Percentiles rank a stretch among this genome's conserved stretches.
Evolutionary conservation across 1,140 invertebrate species (phyloP).

Genomic region (Ladona fulva): DNA sequence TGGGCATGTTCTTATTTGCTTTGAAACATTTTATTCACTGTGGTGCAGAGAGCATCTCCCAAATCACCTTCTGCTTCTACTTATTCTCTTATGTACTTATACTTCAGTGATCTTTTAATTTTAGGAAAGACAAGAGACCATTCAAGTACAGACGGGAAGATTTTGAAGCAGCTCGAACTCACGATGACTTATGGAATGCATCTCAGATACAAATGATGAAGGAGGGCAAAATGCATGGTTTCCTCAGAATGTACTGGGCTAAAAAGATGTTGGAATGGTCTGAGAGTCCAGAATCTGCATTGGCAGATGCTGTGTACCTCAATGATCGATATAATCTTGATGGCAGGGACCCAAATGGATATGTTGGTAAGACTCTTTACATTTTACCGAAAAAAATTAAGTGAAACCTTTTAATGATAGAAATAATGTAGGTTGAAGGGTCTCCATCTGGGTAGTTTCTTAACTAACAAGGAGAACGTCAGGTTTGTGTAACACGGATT

Average conservation of each 20-base stretch:
- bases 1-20: too few species aligned
- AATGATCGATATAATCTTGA: slow-evolving; percentile 85
- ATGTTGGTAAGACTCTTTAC: slow-evolving; percentile 58
- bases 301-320: slow-evolving; percentile 66
- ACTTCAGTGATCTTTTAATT: slow-evolving; percentile 21
- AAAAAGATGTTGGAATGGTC: slow-evolving; percentile 90
- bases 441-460: not conserved
- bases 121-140: slow-evolving; percentile 63
- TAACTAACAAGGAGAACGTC: not conserved
- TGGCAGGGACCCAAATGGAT: slow-evolving; percentile 83
- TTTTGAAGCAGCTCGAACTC: slow-evolving; percentile 62
- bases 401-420: not conserved
- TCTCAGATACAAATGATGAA: slow-evolving; percentile 70
- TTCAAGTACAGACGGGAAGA: slow-evolving; percentile 66
- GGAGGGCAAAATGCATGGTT: slow-evolving; percentile 87
- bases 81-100: too few species aligned
- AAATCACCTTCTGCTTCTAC: too few species aligned
- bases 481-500: too few species aligned
- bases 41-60: too few species aligned
- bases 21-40: too few species aligned
- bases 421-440: not conserved
- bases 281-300: slow-evolving; percentile 61
- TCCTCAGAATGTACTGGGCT: slow-evolving; percentile 90
- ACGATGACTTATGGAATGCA: slow-evolving; percentile 88
- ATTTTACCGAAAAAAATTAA: not conserved